These are phyloP conservation scores for Ophiothrix spiculata DNA, from an alignment of 35 echinoderm and acorn worm species.

Conservation along the genomic window DNA sequence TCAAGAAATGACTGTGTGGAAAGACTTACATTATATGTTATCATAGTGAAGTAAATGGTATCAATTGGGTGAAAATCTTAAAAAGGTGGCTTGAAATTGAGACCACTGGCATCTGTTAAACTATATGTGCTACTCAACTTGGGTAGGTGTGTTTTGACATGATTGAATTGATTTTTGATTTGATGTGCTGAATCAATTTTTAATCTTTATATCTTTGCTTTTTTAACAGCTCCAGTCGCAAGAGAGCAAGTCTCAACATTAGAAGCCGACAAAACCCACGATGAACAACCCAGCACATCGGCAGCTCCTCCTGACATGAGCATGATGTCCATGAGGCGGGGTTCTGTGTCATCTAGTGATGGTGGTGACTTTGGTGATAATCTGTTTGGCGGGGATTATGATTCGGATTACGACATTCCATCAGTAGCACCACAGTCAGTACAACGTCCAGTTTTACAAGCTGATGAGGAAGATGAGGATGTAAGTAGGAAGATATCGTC, in stretches of 20 bases:
- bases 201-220: not conserved
- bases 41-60: too few species aligned
- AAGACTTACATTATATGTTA: too few species aligned
- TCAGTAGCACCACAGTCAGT: conserved; percentile 66
- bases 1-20: too few species aligned
- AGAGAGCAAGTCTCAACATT: conserved; percentile 13
- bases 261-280: conserved; percentile 32
- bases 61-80: too few species aligned
- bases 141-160: too few species aligned
- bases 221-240: conserved; percentile 22
- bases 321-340: conserved; percentile 65
- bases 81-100: too few species aligned
- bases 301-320: conserved; percentile 31
- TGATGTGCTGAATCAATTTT: not conserved
- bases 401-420: conserved; percentile 90
- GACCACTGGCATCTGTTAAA: too few species aligned
- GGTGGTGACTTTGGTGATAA: conserved; percentile 64
- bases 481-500: conserved; percentile 2
- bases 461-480: conserved; percentile 68
- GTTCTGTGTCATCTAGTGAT: conserved; percentile 58
- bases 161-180: too few species aligned
- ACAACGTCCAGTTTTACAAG: conserved; percentile 19
- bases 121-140: too few species aligned
- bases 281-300: conserved; percentile 63
- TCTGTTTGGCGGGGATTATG: conserved; percentile 64